phyloP scores from a whole-genome alignment of 2,113 vertebrate genomes.

The Collichthys lucidus region DNA sequence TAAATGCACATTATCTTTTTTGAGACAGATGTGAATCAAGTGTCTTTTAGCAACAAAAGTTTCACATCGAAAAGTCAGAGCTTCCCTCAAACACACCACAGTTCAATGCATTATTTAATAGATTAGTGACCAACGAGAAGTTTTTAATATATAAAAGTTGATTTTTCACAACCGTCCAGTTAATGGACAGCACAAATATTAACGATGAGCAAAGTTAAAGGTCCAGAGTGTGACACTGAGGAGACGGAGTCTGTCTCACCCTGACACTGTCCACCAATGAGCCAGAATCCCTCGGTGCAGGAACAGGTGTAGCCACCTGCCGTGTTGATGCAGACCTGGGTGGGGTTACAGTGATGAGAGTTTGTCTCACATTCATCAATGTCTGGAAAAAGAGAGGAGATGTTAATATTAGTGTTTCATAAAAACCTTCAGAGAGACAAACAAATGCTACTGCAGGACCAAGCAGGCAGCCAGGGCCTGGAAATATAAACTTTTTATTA shows the following conservation, averaged over 20 bases:
- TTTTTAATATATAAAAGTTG: neutral
- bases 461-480: too few relatives aligned
- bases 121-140: neutral
- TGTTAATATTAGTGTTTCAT: neutral
- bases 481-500: too few relatives aligned
- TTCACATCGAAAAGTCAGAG: neutral
- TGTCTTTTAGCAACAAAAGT: neutral
- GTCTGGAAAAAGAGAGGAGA: slow-evolving; percentile 83
- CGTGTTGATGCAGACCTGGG: slow-evolving; percentile 98
- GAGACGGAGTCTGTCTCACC: slow-evolving; percentile 83
- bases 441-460: too few relatives aligned
- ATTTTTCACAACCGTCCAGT: neutral
- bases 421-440: too few relatives aligned
- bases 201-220: too few relatives aligned
- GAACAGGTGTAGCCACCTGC: slow-evolving; percentile 97
- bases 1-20: too few relatives aligned
- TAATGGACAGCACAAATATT: neutral
- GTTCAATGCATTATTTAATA: neutral
- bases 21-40: neutral
- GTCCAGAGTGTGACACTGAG: too few relatives aligned
- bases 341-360: slow-evolving; percentile 97
- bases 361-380: slow-evolving; percentile 94
- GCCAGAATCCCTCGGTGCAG: slow-evolving; percentile 97
- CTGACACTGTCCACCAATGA: slow-evolving; percentile 95
- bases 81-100: neutral